phyloP scores from a whole-genome alignment of 1,140 invertebrate species.

The Tetragnatha versicolor region DNA sequence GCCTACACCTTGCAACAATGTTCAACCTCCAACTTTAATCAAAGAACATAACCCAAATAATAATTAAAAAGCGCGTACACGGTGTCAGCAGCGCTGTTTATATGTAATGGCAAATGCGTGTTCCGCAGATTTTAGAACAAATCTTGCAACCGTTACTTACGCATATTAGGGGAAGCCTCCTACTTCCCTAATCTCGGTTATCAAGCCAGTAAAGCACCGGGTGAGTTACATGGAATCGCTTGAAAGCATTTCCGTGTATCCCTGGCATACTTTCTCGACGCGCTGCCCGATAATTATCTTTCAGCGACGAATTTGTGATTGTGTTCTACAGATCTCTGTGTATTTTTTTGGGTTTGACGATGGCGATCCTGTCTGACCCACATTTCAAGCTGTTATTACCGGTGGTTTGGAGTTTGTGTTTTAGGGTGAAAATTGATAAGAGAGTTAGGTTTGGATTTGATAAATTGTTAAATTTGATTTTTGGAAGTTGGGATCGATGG shows the following conservation, averaged over 20 bases:
- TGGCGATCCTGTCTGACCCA: background rate
- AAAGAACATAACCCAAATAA: too few relatives aligned
- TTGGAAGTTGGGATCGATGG: too few relatives aligned
- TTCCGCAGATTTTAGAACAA: background rate
- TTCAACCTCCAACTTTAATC: too few relatives aligned
- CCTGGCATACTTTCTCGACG: background rate
- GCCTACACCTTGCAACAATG: too few relatives aligned
- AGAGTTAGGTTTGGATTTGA: too few relatives aligned
- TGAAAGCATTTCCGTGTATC: conserved; percentile 34
- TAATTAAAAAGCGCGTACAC: too few relatives aligned
- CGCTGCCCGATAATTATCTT: conserved; percentile 25
- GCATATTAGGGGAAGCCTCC: background rate
- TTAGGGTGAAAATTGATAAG: too few relatives aligned
- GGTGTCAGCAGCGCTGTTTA: too few relatives aligned
- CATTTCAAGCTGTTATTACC: background rate
- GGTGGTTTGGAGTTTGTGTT: too few relatives aligned
- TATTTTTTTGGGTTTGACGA: background rate
- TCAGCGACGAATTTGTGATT: background rate
- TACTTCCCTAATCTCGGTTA: background rate
- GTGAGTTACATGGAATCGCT: conserved; percentile 12
- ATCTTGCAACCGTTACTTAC: background rate
- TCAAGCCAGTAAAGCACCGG: background rate
- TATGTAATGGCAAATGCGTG: conserved; percentile 17
- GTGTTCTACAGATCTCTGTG: background rate
- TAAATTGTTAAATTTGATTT: too few relatives aligned